These are phyloP conservation scores for Pygocentrus nattereri DNA, from an alignment of 2,797 vertebrate genomes.

Conservation along the genomic window DNA sequence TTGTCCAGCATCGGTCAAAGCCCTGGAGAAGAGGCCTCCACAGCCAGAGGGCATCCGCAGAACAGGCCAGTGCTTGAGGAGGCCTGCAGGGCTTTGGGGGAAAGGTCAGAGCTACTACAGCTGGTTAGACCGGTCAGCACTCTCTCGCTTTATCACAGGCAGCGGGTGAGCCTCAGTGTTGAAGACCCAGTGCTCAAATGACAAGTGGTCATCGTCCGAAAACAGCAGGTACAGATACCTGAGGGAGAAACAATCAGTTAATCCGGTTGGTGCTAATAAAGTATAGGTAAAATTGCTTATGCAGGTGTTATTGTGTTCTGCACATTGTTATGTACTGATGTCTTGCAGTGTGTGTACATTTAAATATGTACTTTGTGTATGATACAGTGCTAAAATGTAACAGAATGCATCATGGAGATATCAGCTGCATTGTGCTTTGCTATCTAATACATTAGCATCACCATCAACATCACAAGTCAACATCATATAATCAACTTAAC, in stretches of 20 bases:
- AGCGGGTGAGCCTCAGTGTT: constrained; percentile 98
- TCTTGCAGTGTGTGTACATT: background rate
- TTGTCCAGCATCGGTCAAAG: constrained; percentile 13
- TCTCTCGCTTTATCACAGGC: constrained; percentile 85
- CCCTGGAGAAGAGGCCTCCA: constrained; percentile 25
- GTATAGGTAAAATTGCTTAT: background rate
- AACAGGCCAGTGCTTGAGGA: constrained; percentile 4
- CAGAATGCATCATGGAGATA: too few species aligned
- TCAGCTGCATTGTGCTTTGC: too few species aligned
- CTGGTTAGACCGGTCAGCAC: constrained; percentile 76
- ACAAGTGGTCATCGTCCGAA: constrained; percentile 94
- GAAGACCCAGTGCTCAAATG: constrained; percentile 96
- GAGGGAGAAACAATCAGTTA: constrained; percentile 37
- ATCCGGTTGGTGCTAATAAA: background rate
- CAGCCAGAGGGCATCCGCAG: background rate
- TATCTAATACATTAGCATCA: too few species aligned
- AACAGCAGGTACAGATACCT: constrained; percentile 97
- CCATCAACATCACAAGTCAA: too few species aligned
- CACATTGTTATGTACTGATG: too few species aligned
- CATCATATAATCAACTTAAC: too few species aligned
- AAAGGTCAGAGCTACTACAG: constrained; percentile 70
- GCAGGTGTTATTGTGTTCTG: too few species aligned
- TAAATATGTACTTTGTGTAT: too few species aligned
- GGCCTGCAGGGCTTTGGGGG: constrained; percentile 17
- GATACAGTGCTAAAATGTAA: too few species aligned